Evolutionary conservation across 1,140 invertebrate genomes (phyloP).

Genomic region (Pseudachorutes palmiensis): DNA sequence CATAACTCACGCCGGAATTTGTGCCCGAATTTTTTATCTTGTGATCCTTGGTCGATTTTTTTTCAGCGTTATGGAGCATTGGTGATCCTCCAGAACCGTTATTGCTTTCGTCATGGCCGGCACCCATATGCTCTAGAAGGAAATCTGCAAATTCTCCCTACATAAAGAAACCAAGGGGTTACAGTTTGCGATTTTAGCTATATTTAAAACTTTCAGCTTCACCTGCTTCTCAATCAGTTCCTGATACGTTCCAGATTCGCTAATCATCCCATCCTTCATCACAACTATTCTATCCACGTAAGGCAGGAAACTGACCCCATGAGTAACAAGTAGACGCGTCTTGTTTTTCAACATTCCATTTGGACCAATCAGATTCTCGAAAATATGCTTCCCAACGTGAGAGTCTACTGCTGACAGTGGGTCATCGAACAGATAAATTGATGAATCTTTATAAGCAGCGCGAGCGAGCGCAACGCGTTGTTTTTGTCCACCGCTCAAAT

Average conservation of each 20-base stretch:
- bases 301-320: constrained; percentile 78
- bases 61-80: too few species aligned
- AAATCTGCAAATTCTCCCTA: constrained; percentile 39
- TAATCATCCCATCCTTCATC: constrained; percentile 69
- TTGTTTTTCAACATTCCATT: constrained; percentile 38
- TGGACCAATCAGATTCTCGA: constrained; percentile 44
- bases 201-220: neutral
- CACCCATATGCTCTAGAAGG: constrained; percentile 25
- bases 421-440: constrained; percentile 55
- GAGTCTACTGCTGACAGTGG: constrained; percentile 53
- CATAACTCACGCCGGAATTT: too few species aligned
- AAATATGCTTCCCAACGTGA: constrained; percentile 49
- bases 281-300: constrained; percentile 81
- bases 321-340: constrained; percentile 45
- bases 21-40: too few species aligned
- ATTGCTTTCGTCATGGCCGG: neutral
- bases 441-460: constrained; percentile 35
- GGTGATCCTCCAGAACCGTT: neutral
- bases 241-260: constrained; percentile 74
- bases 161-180: neutral
- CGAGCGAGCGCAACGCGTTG: constrained; percentile 53
- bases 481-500: constrained; percentile 56
- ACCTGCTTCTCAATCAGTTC: constrained; percentile 64
- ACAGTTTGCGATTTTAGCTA: neutral
- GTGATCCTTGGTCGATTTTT: too few species aligned